Conservation (phyloP, 2,888 invertebrate genomes). For the Clanis bilineata region DNA sequence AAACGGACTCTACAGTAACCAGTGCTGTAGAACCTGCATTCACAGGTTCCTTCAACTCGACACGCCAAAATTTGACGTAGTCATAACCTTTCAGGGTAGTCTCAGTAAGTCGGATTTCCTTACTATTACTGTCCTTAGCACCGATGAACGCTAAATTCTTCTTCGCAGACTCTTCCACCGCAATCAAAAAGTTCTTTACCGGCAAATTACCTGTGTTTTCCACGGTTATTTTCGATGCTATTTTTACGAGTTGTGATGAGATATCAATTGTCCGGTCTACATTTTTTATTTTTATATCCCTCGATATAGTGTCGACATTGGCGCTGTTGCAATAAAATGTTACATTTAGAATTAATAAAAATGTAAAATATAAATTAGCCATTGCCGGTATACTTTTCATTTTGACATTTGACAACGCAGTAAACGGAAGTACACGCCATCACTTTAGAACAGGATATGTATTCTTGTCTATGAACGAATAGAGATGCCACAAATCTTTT, state of each 20-base stretch:
- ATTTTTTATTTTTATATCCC: slow-evolving; percentile 87
- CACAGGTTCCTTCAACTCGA: slow-evolving; percentile 83
- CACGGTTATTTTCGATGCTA: slow-evolving; percentile 88
- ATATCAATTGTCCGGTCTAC: slow-evolving; percentile 94
- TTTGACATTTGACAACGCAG: slow-evolving; percentile 66
- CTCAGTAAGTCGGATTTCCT: slow-evolving; percentile 80
- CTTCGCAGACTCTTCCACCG: slow-evolving; percentile 84
- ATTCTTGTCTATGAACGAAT: slow-evolving; percentile 21
- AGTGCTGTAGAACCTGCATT: slow-evolving; percentile 81
- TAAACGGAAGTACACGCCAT: slow-evolving; percentile 74
- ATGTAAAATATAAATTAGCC: slow-evolving; percentile 60
- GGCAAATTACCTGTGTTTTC: slow-evolving; percentile 91
- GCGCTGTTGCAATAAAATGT: slow-evolving; percentile 53
- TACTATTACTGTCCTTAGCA: slow-evolving; percentile 84
- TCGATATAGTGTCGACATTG: slow-evolving; percentile 73
- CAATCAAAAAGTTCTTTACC: slow-evolving; percentile 86
- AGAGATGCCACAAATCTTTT: slow-evolving; percentile 1
- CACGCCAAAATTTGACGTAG: slow-evolving; percentile 77
- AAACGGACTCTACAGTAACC: slow-evolving; percentile 87
- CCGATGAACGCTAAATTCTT: slow-evolving; percentile 88
- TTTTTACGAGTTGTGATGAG: slow-evolving; percentile 93
- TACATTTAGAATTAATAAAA: slow-evolving; percentile 58
- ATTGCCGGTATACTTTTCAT: slow-evolving; percentile 63
- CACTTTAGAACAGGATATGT: slow-evolving; percentile 43
- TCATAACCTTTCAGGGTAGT: slow-evolving; percentile 77